Conservation (phyloP, 2,113 vertebrate genomes). For the Prinia subflava region DNA sequence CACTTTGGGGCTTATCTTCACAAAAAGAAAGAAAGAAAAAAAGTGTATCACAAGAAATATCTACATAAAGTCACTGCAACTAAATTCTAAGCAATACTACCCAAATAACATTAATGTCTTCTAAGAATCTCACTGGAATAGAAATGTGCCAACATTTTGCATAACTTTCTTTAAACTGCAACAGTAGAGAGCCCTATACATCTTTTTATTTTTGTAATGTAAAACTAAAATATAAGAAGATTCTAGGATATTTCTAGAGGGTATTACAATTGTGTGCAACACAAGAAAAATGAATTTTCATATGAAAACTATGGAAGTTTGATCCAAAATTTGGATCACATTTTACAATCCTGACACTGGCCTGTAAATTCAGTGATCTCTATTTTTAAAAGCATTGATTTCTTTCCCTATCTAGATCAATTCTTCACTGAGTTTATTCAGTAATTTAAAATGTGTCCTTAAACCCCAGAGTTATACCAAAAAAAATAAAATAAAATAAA, state of each 20-base stretch:
- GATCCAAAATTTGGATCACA: not conserved
- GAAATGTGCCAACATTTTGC: not conserved
- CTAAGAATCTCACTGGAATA: not conserved
- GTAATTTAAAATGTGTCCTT: not conserved
- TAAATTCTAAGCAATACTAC: not conserved
- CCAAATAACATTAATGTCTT: not conserved
- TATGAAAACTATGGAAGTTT: not conserved
- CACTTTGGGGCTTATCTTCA: not conserved
- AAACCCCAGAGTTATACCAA: not conserved
- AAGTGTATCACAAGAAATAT: not conserved
- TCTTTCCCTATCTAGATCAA: not conserved
- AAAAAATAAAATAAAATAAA: too few species aligned
- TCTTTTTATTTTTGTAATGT: not conserved
- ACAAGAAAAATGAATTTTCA: not conserved
- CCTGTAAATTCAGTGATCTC: not conserved
- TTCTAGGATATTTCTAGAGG: not conserved
- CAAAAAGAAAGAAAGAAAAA: rapidly evolving
- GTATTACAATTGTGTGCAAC: not conserved
- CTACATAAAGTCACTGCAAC: not conserved
- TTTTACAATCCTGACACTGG: not conserved
- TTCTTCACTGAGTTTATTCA: not conserved
- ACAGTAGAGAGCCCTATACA: not conserved
- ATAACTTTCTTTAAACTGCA: not conserved
- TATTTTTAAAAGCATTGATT: not conserved
- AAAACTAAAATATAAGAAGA: not conserved